A percentile compares a stretch with the other conserved stretches of the same genome.
Evolutionary conservation across 2,113 vertebrate genomes (phyloP).

Genomic region (Protobothrops mucrosquamatus): DNA sequence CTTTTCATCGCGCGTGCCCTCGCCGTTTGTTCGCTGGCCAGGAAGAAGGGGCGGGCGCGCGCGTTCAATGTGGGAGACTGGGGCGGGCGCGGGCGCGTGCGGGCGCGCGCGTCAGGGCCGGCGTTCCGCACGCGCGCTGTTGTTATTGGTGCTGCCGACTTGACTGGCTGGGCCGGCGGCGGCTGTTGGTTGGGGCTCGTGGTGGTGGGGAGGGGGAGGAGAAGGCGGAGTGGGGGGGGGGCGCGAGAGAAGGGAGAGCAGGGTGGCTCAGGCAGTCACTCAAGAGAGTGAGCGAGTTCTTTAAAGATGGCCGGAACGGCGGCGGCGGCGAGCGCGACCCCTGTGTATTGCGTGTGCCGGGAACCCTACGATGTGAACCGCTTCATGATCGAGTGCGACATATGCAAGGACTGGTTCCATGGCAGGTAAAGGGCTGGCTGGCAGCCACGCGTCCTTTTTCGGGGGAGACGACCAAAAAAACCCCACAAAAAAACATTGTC

Average conservation of each 20-base stretch:
- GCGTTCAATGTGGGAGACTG: constrained; percentile 17
- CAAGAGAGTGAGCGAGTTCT: constrained; percentile 60
- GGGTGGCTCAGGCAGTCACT: constrained; percentile 38
- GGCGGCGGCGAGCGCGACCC: constrained; percentile 67
- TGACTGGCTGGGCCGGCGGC: constrained; percentile 61
- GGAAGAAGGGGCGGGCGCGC: constrained; percentile 18
- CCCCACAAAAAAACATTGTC: background rate
- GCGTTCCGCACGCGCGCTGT: constrained; percentile 60
- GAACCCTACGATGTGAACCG: constrained; percentile 96
- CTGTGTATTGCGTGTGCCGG: constrained; percentile 96
- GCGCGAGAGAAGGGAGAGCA: constrained; percentile 64
- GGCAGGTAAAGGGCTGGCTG: constrained; percentile 79
- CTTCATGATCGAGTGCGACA: constrained; percentile 98
- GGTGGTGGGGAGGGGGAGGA: constrained; percentile 35
- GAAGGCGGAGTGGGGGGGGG: constrained; percentile 22
- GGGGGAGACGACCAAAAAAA: background rate
- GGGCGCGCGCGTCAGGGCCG: constrained; percentile 58
- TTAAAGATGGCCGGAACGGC: constrained; percentile 81
- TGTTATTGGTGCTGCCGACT: constrained; percentile 47
- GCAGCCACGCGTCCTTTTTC: background rate
- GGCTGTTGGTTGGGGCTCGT: constrained; percentile 73
- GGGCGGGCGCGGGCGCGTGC: background rate
- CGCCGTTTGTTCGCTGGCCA: background rate
- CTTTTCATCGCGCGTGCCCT: constrained; percentile 12
- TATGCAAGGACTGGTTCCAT: constrained; percentile 98